These are phyloP conservation scores for Lutraria lutraria DNA, from an alignment of 2,888 invertebrate genomes.

Conservation along the genomic window DNA sequence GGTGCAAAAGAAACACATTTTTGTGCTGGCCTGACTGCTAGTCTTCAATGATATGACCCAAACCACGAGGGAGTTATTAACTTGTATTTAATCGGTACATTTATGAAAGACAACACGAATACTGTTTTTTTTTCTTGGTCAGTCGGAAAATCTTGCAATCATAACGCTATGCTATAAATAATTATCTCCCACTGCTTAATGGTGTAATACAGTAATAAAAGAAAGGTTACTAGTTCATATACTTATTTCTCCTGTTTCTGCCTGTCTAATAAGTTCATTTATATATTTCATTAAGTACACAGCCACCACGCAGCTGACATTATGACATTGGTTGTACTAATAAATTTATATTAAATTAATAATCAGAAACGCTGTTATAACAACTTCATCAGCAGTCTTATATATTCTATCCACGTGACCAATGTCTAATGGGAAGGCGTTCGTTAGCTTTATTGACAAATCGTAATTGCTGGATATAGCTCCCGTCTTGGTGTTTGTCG, in stretches of 20 bases:
- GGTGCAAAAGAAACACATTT: too few species aligned
- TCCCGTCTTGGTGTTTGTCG: not conserved
- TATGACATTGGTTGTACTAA: not conserved
- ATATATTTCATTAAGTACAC: too few species aligned
- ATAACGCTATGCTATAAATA: not conserved
- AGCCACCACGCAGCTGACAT: not conserved
- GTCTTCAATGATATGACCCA: too few species aligned
- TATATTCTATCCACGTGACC: not conserved
- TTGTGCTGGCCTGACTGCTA: too few species aligned
- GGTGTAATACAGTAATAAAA: not conserved
- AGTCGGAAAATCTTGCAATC: not conserved
- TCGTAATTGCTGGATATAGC: not conserved
- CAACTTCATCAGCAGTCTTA: not conserved
- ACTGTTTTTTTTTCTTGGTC: too few species aligned
- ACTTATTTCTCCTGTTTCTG: not conserved
- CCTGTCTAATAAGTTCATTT: too few species aligned
- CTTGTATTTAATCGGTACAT: too few species aligned
- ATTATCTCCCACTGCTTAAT: not conserved
- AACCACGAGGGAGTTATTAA: too few species aligned
- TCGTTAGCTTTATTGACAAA: not conserved
- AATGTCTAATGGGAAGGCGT: not conserved
- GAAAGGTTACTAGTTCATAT: not conserved
- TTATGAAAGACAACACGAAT: too few species aligned
- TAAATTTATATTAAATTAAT: conserved; percentile 8
- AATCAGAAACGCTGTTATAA: not conserved